Conservation (phyloP, 1,140 invertebrate species). For the Cryptotermes secundus region DNA sequence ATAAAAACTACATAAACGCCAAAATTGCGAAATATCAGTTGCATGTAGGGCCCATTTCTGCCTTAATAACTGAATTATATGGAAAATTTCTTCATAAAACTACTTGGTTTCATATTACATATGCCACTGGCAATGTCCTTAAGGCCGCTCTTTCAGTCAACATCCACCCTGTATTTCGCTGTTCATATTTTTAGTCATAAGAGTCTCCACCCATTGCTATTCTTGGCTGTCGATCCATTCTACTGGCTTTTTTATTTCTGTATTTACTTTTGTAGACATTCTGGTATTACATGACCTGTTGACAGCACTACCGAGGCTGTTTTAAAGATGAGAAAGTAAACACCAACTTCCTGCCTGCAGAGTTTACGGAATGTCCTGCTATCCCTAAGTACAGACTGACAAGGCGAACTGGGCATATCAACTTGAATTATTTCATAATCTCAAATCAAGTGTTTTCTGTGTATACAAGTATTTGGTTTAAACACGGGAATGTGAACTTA, state of each 20-base stretch:
- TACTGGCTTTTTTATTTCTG: neutral
- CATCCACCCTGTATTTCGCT: neutral
- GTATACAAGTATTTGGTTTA: too few species aligned
- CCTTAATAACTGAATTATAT: too few species aligned
- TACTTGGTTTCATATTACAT: too few species aligned
- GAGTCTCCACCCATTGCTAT: neutral
- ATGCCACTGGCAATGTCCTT: neutral
- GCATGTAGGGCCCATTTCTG: too few species aligned
- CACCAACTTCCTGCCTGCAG: neutral
- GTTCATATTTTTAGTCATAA: neutral
- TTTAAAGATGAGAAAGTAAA: neutral
- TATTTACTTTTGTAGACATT: neutral
- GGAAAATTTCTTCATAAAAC: too few species aligned
- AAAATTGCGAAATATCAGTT: too few species aligned
- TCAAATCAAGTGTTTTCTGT: too few species aligned
- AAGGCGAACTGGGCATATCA: too few species aligned
- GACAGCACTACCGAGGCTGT: neutral
- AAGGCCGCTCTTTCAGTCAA: neutral
- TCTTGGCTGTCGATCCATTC: slow-evolving; percentile 14
- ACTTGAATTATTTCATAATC: too few species aligned
- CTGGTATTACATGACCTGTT: neutral
- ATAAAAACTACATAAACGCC: too few species aligned
- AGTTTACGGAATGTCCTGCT: neutral
- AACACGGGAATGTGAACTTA: too few species aligned
- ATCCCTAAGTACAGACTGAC: neutral